Evolutionary conservation across 2,113 vertebrate genomes (phyloP), one percentile per base, ranked within the genome.

Genomic region (Thamnaconus septentrionalis): DNA sequence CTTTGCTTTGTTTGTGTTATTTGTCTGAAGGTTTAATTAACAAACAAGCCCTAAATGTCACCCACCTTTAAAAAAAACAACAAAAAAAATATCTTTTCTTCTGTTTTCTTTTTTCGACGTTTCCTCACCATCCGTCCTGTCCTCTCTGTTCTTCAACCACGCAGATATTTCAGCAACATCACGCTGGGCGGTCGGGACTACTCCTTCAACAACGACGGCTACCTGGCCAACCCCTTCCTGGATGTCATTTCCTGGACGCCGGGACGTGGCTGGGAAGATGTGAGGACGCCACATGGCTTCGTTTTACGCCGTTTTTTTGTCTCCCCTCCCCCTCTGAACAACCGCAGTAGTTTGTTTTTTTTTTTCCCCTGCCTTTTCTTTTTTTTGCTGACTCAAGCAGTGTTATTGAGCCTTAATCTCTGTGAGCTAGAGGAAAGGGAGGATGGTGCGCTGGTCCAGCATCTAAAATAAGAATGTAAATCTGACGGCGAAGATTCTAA

Each of bases 121-220:
- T 40, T 58, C 56, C 50, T 61, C 5, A 53, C 39, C 48, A 7
- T 11, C 40, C 12, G 66, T 51, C 45, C 18, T 59, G 40, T 56
- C 8, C 9, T 43, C 39, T 73, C 40, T 18, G 31, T 9, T 42
- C 48, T 69, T 18, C 62, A 11, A 40, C 18, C 50, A 64, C 71
- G 53, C 87, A 96, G 96, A 85, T 98, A 96, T 88, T 98, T 98
- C 89, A 91, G 91, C 90, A 98, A 98, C 86, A 96, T 98, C 87
- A 94, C 96, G 0, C 94, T 97, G 80, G 94, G 94, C 1, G 94
- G 93, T 70, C 90, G 93, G 60, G 96, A 98, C 61, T 97, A 96
- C 75, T 97, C 96, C 65, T 98, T 98, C 81, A 94, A 94, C 10
- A 90, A 89, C 43, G 95, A 98, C 0, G 96, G 96, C 1, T 98